Evolutionary conservation across 2,113 vertebrate genomes (phyloP), one percentile per base, ranked within the genome.

Genomic region (Triplophysa dalaica): DNA sequence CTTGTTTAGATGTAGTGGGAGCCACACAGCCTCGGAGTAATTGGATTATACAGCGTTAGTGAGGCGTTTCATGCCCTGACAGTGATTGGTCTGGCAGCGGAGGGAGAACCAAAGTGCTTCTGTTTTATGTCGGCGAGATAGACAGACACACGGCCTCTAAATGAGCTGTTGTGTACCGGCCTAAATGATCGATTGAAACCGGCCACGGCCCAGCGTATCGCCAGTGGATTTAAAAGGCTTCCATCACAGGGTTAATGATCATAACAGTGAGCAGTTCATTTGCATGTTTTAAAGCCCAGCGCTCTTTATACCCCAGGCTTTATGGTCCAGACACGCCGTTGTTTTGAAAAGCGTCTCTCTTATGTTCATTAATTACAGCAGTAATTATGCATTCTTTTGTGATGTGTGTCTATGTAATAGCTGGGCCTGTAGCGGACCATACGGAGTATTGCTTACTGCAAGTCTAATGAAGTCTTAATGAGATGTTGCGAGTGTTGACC

Each of bases 301-400:
- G 8, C 11, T 63, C 43, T 13, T 4, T 41, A 68, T 9, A 24
- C 43, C n/a, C 19, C 43, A 21, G 41, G 41, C 33, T 81, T 48
- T 52, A 24, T 63, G 5, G 60, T 60, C 22, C 38, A 72, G 67
- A 2, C 66, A 41, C 14, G 52, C 63, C 68, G 43, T 60, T 78
- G 79, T 74, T 78, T 61, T 62, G 45, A 78, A 78, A 78, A 58
- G 64, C 45, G 7, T 22, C 52, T 50, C 69, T 70, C 70, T 78
- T 16, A 56, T 78, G 64, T 78, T 81, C 79, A 75, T 84, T 75
- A 84, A 81, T 84, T 81, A 58, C 5, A 33, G 4, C 83, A 33
- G 58, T 78, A 78, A 84, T 81, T 70, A 58, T 50, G 48, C 63
- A 43, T 81, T 77, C 77, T 78, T 50, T 72, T 70, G 64, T 70